Base-by-base conservation (phyloP, 2,888 invertebrate genomes). In the Melieria omissa region DNA sequence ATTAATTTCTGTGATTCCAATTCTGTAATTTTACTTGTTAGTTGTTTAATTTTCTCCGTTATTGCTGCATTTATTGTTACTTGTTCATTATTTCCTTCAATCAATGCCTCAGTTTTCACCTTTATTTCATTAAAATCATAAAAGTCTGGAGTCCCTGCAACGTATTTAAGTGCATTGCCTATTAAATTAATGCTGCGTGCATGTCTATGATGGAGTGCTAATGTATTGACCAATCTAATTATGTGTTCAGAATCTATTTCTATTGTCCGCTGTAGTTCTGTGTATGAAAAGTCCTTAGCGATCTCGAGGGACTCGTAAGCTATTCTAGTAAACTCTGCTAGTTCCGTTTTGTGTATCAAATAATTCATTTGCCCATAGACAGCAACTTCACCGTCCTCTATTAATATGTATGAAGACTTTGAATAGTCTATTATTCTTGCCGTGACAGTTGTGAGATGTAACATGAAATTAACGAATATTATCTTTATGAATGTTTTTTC, bases 371-470 rank as follows among this genome's bases (percentile, higher is more conserved):
- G 42, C 10, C 44, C 42, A 60, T 60, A 60, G 7, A 42, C 42
- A 44, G 60, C 60, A 42, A 42, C 60, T 60, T 60, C 60, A 5
- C 44, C 60, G 44, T 60, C 60, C 44, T 60, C 60, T 60, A 60
- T 60, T 8, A 42, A 42, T 16, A 60, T 60, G 12, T 60, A 60
- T 41, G 42, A 60, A n/a, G 60, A 44, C 14, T 42, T 42, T 42
- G 60, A 60, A 12, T 60, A 42, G 12, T 60, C 60, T 60, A 60
- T 16, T 5, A 42, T 60, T 42, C 44, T 60, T 41, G 60, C 60
- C 8, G 60, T 10, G 6, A 42, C 16, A 44, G 71, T 55, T 14
- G 29, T 29, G 29, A 29, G 29, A 29, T 29, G 3, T 29, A 29
- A 29, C 29, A 2, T 29, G 2, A 29, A 29, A 29, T 29, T 29